These are phyloP conservation scores for Phylloscopus trochiloides DNA, from an alignment of 2,113 vertebrate genomes.

Conservation along the genomic window DNA sequence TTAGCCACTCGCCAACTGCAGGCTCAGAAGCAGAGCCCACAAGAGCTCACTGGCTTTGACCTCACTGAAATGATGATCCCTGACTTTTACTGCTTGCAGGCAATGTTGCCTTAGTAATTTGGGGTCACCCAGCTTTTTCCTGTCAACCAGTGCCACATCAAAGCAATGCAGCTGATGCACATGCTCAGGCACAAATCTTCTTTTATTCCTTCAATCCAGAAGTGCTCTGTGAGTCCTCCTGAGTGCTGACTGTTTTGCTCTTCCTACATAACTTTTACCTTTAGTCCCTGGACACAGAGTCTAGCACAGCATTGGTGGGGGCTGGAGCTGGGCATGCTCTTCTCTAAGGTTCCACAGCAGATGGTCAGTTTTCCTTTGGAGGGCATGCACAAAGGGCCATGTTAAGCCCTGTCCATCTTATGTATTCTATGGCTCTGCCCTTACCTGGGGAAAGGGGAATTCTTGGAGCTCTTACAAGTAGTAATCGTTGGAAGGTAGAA, in stretches of 20 bases:
- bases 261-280: background rate
- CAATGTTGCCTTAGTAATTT: background rate
- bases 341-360: background rate
- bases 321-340: background rate
- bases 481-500: background rate
- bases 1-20: background rate
- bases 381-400: background rate
- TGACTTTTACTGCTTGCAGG: background rate
- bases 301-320: fast-evolving
- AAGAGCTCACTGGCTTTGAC: background rate
- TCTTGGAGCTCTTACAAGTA: background rate
- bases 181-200: background rate
- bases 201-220: background rate
- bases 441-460: background rate
- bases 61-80: background rate
- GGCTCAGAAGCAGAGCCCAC: background rate
- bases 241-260: background rate
- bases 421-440: background rate
- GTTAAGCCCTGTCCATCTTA: background rate
- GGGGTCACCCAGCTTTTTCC: background rate
- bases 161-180: background rate
- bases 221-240: background rate
- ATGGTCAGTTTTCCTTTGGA: background rate
- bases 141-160: background rate
- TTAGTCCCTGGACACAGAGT: background rate